Percentiles rank a stretch among this genome's conserved stretches.
phyloP scores from a whole-genome alignment of 2,113 vertebrate genomes.

The Vulpes ferrilata region DNA sequence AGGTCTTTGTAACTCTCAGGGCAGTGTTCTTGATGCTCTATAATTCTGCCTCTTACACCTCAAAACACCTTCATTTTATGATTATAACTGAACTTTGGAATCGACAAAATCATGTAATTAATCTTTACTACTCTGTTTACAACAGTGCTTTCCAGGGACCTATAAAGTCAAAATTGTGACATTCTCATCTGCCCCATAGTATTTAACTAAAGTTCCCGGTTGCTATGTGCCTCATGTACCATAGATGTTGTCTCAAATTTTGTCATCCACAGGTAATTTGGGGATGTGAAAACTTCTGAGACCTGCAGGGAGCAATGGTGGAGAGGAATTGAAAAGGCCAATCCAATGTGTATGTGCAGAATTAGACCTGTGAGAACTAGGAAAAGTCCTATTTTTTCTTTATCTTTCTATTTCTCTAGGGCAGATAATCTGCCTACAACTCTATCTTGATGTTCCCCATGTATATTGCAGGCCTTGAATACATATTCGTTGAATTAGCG shows the following conservation, averaged over 20 bases:
- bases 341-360: background rate
- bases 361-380: background rate
- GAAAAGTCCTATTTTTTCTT: background rate
- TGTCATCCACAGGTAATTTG: background rate
- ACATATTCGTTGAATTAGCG: slow-evolving; percentile 43
- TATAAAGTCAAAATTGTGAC: background rate
- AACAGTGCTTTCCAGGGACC: background rate
- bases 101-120: background rate
- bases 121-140: background rate
- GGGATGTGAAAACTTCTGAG: background rate
- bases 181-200: background rate
- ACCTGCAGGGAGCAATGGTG: background rate
- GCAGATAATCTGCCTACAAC: background rate
- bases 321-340: background rate
- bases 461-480: background rate
- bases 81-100: background rate
- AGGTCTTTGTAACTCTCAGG: background rate
- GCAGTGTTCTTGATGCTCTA: background rate
- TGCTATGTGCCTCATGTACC: background rate
- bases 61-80: background rate
- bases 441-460: background rate
- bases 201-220: background rate
- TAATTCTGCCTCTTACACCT: background rate
- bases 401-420: background rate
- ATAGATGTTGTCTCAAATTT: background rate